Conservation (phyloP, 2,888 invertebrate species). For the Drosophila leonis region DNA sequence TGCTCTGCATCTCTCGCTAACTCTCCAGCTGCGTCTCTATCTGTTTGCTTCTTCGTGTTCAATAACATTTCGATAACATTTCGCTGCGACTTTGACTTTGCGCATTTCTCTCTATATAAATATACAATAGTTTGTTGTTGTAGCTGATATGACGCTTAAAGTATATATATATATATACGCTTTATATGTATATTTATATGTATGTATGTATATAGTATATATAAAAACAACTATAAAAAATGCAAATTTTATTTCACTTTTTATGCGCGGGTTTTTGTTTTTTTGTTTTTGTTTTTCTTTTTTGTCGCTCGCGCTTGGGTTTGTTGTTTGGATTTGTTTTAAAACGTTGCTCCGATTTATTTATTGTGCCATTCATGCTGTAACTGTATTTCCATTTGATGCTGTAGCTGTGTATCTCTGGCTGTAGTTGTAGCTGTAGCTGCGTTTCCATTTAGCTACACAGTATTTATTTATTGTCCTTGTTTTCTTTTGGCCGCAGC, state of each 20-base stretch:
- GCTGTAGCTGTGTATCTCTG: conserved; percentile 27
- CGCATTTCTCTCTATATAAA: conserved; percentile 29
- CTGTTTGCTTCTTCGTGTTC: conserved; percentile 49
- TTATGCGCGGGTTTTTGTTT: conserved; percentile 42
- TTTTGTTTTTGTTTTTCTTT: conserved; percentile 24
- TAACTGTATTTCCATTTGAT: conserved; percentile 28
- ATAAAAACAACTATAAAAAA: conserved; percentile 54
- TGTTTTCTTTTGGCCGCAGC: conserved; percentile 37
- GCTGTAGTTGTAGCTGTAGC: conserved; percentile 15
- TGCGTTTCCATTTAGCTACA: conserved; percentile 37
- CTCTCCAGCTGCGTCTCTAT: conserved; percentile 39
- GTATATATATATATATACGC: conserved; percentile 15
- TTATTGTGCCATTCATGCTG: conserved; percentile 69
- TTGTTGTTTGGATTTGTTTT: conserved; percentile 64
- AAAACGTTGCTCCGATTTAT: conserved; percentile 69
- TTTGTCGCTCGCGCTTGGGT: conserved; percentile 10
- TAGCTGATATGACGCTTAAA: conserved; percentile 63
- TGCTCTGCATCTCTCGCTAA: background rate
- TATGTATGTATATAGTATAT: background rate
- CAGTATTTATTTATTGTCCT: conserved; percentile 49
- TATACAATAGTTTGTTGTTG: conserved; percentile 34
- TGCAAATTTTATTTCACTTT: conserved; percentile 76
- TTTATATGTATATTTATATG: conserved; percentile 23
- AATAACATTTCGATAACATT: conserved; percentile 75
- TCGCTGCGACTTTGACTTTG: conserved; percentile 66